Evolutionary conservation across 2,888 invertebrate species (phyloP), one percentile per base, ranked within the genome.

Genomic region (Drosophila antonietae): DNA sequence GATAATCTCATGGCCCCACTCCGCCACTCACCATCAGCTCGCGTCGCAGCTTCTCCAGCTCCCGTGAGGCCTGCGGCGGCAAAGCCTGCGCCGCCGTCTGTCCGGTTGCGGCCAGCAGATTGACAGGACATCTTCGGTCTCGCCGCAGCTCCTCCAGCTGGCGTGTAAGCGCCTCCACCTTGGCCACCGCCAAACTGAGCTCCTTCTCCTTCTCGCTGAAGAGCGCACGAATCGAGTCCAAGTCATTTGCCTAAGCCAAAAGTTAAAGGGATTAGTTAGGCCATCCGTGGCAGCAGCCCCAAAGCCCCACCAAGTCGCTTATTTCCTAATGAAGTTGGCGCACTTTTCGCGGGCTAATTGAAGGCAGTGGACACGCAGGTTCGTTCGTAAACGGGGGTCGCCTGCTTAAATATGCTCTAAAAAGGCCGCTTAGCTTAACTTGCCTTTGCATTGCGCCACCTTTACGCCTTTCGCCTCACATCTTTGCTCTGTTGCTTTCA

Each of bases 141-240:
- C 96, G 92, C 86, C 97, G 94, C 83, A 99, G 93, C 91, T 98
- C 98, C 92, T 99, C 99, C 81, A 99, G 94, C 93, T 99, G 98
- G 88, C 97, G 94, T 76, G 98, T 98, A 91, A 99, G 94, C 93
- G 98, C 98, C 91, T 99, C 98, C 91, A 99, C 99, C 94, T 98
- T 98, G 90, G 97, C 97, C 91, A 99, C 98, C n/a, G 99, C 99
- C 94, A 98, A 94, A 66, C 98, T 97, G 73, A 99, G 94, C 93
- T 99, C 98, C 93, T 98, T 98, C 93, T 99, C 99, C 92, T 99
- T 99, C 92, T 98, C 98, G 94, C 97, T 98, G 95, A 98, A 99
- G 71, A 98, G 95, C 78, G 98, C 97, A 90, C 98, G 96, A 93
- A 98, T 98, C 82, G 98, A 97, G 94, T 99, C 98, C 93, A 99